Evolutionary conservation across 1,140 invertebrate species (phyloP).

Genomic region (Melitaea cinxia): DNA sequence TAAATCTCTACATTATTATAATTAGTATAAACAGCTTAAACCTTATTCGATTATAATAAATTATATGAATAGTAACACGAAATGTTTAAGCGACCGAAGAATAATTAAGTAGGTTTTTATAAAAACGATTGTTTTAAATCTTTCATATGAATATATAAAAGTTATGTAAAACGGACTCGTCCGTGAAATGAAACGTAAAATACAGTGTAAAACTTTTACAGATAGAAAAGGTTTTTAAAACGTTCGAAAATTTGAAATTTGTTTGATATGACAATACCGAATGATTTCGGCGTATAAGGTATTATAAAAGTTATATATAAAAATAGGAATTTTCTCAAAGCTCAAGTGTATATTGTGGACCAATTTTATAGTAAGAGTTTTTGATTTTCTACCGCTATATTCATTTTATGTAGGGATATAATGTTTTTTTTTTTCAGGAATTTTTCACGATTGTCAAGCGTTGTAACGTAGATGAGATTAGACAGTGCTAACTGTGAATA

Average conservation of each 20-base stretch:
- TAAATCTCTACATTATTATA: constrained; percentile 53
- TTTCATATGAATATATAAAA: constrained; percentile 24
- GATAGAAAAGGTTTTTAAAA: constrained; percentile 48
- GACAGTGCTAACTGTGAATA: too few relatives aligned
- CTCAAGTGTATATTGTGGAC: constrained; percentile 77
- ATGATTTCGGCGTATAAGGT: constrained; percentile 52
- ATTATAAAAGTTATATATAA: constrained; percentile 75
- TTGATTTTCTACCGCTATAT: constrained; percentile 32
- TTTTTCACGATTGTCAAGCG: not conserved
- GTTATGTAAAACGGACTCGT: constrained; percentile 19
- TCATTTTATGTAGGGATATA: constrained; percentile 3
- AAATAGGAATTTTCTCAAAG: constrained; percentile 78
- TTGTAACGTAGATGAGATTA: not conserved
- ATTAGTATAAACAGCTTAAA: constrained; percentile 61
- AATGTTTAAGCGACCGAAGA: constrained; percentile 18
- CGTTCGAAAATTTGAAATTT: constrained; percentile 63
- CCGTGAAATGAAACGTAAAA: constrained; percentile 13
- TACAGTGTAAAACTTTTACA: constrained; percentile 18
- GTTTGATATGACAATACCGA: constrained; percentile 72
- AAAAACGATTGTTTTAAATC: not conserved
- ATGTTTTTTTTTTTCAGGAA: not conserved
- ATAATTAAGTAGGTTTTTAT: constrained; percentile 8
- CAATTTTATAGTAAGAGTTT: constrained; percentile 55
- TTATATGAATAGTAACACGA: constrained; percentile 54
- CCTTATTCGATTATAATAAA: constrained; percentile 70